phyloP scores from a whole-genome alignment of 2,113 vertebrate genomes.

The Sphyrna mokarran region DNA sequence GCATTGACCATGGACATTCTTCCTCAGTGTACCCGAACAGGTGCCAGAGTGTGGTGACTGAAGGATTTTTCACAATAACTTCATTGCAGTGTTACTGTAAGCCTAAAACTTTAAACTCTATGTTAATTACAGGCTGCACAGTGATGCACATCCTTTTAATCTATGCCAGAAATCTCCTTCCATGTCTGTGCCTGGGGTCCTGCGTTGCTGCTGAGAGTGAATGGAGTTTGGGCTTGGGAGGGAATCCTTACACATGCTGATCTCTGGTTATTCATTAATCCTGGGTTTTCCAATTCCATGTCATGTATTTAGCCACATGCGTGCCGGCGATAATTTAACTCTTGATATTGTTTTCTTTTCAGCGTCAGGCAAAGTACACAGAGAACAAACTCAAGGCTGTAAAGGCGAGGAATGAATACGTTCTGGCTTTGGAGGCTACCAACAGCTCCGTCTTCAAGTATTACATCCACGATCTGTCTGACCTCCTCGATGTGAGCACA shows the following conservation, averaged over 20 bases:
- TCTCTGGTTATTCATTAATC: background rate
- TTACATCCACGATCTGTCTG: slow-evolving; percentile 95
- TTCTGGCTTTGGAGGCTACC: slow-evolving; percentile 90
- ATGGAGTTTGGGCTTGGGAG: too few species aligned
- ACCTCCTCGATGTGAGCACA: slow-evolving; percentile 92
- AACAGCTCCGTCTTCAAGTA: slow-evolving; percentile 97
- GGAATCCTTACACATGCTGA: background rate
- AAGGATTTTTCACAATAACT: too few species aligned
- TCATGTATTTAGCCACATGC: background rate
- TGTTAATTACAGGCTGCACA: background rate
- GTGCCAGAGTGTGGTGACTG: too few species aligned
- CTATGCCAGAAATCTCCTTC: background rate
- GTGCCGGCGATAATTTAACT: background rate
- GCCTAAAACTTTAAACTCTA: background rate
- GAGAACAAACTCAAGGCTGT: slow-evolving; percentile 95
- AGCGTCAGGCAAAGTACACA: slow-evolving; percentile 97
- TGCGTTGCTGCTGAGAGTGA: too few species aligned
- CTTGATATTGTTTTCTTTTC: slow-evolving; percentile 40
- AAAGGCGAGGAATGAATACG: slow-evolving; percentile 93
- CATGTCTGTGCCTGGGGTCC: too few species aligned
- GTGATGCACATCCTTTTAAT: background rate
- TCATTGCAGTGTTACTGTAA: too few species aligned
- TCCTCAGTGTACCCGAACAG: too few species aligned
- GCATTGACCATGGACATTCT: too few species aligned
- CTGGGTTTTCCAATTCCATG: background rate